Evolutionary conservation across 30 jellyfish, hydroid and myxozoan species (phyloP), one percentile per base, ranked within the genome.

Genomic region (Turritopsis dohrnii): DNA sequence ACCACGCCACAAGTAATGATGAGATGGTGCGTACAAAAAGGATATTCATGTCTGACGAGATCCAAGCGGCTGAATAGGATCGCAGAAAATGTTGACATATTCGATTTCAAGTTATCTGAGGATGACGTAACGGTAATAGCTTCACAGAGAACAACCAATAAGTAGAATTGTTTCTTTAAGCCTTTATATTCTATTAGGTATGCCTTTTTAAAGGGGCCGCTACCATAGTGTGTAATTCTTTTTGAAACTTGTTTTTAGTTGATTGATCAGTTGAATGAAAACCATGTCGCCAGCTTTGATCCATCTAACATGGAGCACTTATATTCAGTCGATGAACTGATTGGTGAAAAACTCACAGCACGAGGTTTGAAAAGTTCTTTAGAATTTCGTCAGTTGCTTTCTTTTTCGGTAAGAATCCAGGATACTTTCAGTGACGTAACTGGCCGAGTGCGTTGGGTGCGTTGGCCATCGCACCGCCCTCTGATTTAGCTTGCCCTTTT

Each of bases 241-340:
- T n/a, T 69, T 69, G 31, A 69, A 23, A n/a, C n/a, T n/a, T n/a
- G n/a, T n/a, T n/a, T 69, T 69, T 69, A 69, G 77, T 69, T 69
- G 30, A 69, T 69, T 7, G 77, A 69, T 19, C 31, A 23, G 0
- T 69, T 69, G 30, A 27, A 69, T 69, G 77, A 69, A n/a, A 69
- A 69, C 19, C 19, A n/a, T 69, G 77, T 69, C 16, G 30, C 30
- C 16, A 69, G 77, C 30, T 69, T 69, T 0, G 77, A 69, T 69
- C 77, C 77, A 69, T 69, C 77, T 7, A 69, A 69, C 77, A 69
- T 69, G 22, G 31, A 69, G 28, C 77, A 69, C 22, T 69, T 69
- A 21, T n/a, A 23, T n/a, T 27, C 28, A 7, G 77, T 69, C 19
- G 77, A 69, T 27, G 30, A 23, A 7, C 28, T 27, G 31, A 69